Evolutionary conservation across 2,888 invertebrate genomes (phyloP), one percentile per base, ranked within the genome.

Genomic region (Latrodectus elegans): DNA sequence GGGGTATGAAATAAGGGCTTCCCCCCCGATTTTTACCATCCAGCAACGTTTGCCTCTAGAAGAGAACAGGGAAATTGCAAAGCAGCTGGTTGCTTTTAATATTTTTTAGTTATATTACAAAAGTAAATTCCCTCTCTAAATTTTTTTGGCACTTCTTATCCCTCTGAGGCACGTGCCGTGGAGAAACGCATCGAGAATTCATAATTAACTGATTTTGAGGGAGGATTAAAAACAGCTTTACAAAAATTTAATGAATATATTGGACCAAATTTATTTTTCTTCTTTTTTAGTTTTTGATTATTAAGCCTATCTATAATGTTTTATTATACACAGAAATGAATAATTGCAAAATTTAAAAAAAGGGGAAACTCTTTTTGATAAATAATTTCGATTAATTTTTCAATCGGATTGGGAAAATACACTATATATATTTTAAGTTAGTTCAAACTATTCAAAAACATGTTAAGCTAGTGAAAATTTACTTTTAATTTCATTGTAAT

Each of bases 1-100:
- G 70, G 70, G 82, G 75, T 68, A 64, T 51, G 17, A 52, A 70
- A 82, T 82, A 75, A 55, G 82, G 82, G 82, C 74, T 55, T 67
- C 53, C 53, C 53, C 53, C 17, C 70, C 75, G 64, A 51, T 26
- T 55, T 72, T 8, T 0, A 8, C 68, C 26, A 38, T 38, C 26
- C 15, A 26, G 4, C 12, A 70, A 38, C 49, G 26, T 70, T 70
- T 38, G 15, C 51, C 73, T 73, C 53, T 26, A 17, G 12, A 76
- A 76, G 65, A 60, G 60, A n/a, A 60, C n/a, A 60, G 60, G 53
- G 49, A 67, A 77, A 77, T 77, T 26, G 68, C 68, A 26, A 68
- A 77, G 52, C 77, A 77, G 68, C 77, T 77, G 77, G 77, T 52
- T 49, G 53, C 10, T 53, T 52, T 22, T 81, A 64, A 11, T 81